Evolutionary conservation across 2,888 invertebrate species (phyloP), one percentile per base, ranked within the genome.

Genomic region (Leptinotarsa haldemani): DNA sequence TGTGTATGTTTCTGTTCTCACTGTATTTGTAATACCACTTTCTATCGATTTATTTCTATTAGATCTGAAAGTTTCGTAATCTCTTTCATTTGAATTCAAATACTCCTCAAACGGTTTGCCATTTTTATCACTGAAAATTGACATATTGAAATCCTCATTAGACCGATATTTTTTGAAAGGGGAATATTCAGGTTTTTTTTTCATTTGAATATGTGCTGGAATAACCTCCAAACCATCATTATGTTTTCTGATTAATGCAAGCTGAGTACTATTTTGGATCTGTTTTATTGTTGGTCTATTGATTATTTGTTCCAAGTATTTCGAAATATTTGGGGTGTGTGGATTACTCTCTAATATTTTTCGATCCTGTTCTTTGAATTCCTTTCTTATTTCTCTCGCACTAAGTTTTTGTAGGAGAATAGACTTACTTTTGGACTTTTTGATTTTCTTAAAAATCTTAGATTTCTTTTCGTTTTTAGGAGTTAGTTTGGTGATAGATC

Each of bases 271-370:
- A 53, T 82, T 78, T 73, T 83, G 82, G 18, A 86, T 76, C 70
- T 86, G 86, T 56, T 79, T 77, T 0, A 85, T 80, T 5, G 82
- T 80, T 1, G 86, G 86, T 30, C 85, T 79, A 40, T 84, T 86
- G 63, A 83, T 71, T 20, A 83, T 68, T 48, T 81, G 80, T 47
- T 82, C 76, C 63, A 84, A 67, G 71, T 84, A 83, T 77, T 81
- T 82, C 0, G 79, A 74, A 52, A 79, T 78, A 64, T 82, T 76
- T 0, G 80, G 73, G n/a, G 78, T 70, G 4, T 76, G 77, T 16
- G 78, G 72, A 25, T 73, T 76, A 48, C 69, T 74, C 46, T 84
- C 82, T 25, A 84, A 76, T 50, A 85, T 66, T 70, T 77, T 80
- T 68, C 80, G 78, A 53, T 84, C 83, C 75, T 86, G 84, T 68